Evolutionary conservation across 2,797 vertebrate genomes (phyloP).

Genomic region (Microctenopoma lineatum): DNA sequence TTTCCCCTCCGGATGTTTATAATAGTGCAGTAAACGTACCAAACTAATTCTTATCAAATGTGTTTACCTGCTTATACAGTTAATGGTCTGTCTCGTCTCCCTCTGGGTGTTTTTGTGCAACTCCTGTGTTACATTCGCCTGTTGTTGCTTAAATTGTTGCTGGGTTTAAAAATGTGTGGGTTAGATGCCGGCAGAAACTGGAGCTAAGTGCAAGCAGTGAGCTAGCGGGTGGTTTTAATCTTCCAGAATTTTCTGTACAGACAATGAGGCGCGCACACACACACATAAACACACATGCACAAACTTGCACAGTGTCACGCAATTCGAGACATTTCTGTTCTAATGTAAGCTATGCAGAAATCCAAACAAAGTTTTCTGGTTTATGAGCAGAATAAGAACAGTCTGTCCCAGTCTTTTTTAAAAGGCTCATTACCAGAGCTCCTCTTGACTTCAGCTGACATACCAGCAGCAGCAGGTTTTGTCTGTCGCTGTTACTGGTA

Average conservation of each 20-base stretch:
- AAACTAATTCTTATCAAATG: constrained; percentile 27
- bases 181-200: constrained; percentile 1
- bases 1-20: constrained; percentile 34
- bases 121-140: not conserved
- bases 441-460: not conserved
- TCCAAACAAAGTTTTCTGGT: constrained; percentile 7
- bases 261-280: not conserved
- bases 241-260: not conserved
- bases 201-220: not conserved
- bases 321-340: constrained; percentile 1
- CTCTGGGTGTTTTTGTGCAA: constrained; percentile 2
- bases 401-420: constrained; percentile 9
- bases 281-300: not conserved
- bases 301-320: not conserved
- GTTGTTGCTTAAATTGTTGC: not conserved
- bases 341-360: constrained; percentile 20
- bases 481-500: not conserved
- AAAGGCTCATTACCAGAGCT: not conserved
- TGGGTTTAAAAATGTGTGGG: constrained; percentile 10
- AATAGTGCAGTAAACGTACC: constrained; percentile 3
- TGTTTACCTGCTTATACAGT: constrained; percentile 29
- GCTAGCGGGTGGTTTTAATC: not conserved
- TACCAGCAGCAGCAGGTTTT: not conserved
- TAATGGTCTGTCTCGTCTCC: constrained; percentile 10
- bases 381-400: constrained; percentile 6